Evolutionary conservation across 2,888 invertebrate species (phyloP), one percentile per base, ranked within the genome.

Genomic region (Tenthredo scrophulariae): DNA sequence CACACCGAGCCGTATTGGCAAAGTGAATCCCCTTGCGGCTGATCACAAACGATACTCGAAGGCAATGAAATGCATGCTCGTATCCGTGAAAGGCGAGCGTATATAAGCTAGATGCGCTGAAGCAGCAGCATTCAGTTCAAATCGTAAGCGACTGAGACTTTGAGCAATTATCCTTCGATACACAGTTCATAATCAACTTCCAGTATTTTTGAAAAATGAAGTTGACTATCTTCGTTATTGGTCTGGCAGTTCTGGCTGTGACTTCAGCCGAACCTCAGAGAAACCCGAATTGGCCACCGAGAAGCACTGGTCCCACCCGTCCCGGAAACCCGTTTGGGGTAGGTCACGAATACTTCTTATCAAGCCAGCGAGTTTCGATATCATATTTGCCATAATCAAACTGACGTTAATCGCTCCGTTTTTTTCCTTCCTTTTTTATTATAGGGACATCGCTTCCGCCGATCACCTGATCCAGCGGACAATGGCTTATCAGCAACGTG

Each of bases 401-500:
- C 46, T 43, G 22, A 43, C 13, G 13, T 46, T 43, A 43, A 26
- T 43, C 26, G 13, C 9, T 43, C 18, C 6, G 22, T 74, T 15
- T 22, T 10, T 43, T 74, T 58, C 7, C 9, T 7, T 74, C 0
- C 0, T n/a, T n/a, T 58, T 40, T n/a, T 40, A 15, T 33, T 74
- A 13, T 26, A 74, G 74, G 74, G 74, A 43, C 74, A 74, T 43
- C 40, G 74, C 22, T 74, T 74, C 74, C 74, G 74, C 18, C 74
- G 74, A 13, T 40, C 40, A 22, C 43, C 74, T n/a, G 74, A 74
- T 43, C 46, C 74, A 74, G 40, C 46, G 22, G 46, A 43, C 18
- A 46, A 72, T 70, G 88, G 88, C 0, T 0, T 89, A 5, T 74
- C 83, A 0, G 0, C 87, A 1, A 37, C 67, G 0, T 88, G 37